Evolutionary conservation across 2,113 vertebrate species (phyloP), one percentile per base, ranked within the genome.

Genomic region (Brachyhypopomus occidentalis): DNA sequence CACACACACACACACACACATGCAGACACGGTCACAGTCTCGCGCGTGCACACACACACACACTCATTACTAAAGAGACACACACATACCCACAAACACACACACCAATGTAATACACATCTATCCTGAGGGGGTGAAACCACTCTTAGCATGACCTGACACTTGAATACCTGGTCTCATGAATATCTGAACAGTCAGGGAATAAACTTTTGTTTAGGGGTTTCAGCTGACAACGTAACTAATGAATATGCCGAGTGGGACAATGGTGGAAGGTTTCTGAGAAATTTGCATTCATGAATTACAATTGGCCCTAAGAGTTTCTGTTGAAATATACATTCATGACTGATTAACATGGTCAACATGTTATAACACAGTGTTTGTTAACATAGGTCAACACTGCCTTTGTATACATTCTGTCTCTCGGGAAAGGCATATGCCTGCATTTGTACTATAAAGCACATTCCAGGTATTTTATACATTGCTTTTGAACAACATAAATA

Each of bases 41-140:
- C 30, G 1, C 30, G 3, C 30, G 30, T 30, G 30, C 30, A 30
- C 30, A 30, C 30, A 30, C 30, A 30, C 30, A 8, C 41, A 6
- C 41, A 41, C 9, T 27, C 30, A 72, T 20, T 23, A 23, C 12
- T 27, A 27, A 34, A 34, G 30, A 30, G 30, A 30, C 30, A 30
- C 30, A 30, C 30, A 30, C 3, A 30, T 30, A 30, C 30, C 30
- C 30, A 30, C 11, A 14, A 7, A 20, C 25, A 66, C 14, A 27
- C 17, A 41, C 71, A 27, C 30, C 64, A 8, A 58, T 14, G 17
- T 1, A 34, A 66, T 58, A 16, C 45, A 67, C 45, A 56, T 14
- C 17, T 59, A n/a, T 23, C 36, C n/a, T 19, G 23, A 25, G 34
- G 67, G 76, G 59, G 58, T 76, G 80, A 85, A 82, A 82, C 79